Conservation (phyloP, 2,888 invertebrate species). For the Volucella bombylans region DNA sequence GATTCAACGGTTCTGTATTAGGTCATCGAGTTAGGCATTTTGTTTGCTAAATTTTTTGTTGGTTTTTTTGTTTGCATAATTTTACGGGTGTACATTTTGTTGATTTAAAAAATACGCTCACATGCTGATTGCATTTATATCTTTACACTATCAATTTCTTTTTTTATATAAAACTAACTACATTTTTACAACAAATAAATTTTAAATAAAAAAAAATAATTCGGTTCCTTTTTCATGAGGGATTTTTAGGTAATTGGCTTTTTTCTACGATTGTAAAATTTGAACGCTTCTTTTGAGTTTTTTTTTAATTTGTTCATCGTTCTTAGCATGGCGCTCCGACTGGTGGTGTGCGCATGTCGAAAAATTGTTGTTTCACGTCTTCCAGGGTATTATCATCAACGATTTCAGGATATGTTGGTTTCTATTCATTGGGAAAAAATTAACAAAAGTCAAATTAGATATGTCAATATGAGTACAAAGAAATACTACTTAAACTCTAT, state of each 20-base stretch:
- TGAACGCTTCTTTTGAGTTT: too few species aligned
- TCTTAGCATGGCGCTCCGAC: slow-evolving; percentile 30
- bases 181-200: slow-evolving; percentile 53
- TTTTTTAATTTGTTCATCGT: background rate
- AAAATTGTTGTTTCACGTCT: slow-evolving; percentile 80
- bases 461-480: background rate
- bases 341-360: slow-evolving; percentile 77
- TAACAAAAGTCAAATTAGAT: background rate
- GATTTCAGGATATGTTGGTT: slow-evolving; percentile 80
- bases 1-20: slow-evolving; percentile 13
- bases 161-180: slow-evolving; percentile 63
- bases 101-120: slow-evolving; percentile 47
- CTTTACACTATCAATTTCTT: slow-evolving; percentile 56
- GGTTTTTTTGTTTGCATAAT: slow-evolving; percentile 37
- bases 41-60: background rate
- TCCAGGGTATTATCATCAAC: slow-evolving; percentile 79
- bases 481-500: background rate
- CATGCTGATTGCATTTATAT: slow-evolving; percentile 34
- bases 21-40: background rate
- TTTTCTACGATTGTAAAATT: background rate
- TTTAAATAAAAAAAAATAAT: slow-evolving; percentile 8
- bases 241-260: slow-evolving; percentile 13
- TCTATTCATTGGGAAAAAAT: slow-evolving; percentile 74
- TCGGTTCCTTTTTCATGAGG: slow-evolving; percentile 28
- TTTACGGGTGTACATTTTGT: slow-evolving; percentile 17